Base-by-base conservation (phyloP, 2,113 vertebrate species). In the Albula glossodonta region DNA sequence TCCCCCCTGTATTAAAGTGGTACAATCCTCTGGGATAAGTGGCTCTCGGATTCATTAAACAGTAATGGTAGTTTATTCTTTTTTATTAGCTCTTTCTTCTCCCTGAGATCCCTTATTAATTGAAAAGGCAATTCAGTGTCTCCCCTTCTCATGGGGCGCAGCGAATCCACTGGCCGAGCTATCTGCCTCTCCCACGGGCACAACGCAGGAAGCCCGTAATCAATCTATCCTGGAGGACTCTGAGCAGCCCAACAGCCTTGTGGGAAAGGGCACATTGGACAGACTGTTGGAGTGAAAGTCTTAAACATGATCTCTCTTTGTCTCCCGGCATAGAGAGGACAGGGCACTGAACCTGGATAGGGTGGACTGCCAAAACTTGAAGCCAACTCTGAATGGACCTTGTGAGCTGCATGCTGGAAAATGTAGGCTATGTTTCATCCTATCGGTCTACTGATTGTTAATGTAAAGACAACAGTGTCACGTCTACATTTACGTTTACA, bases 41-140 rank as follows among this genome's bases (percentile, higher is more conserved):
- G 53, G 48, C 78, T 85, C 84, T 10, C 12, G 6, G 22, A 79
- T 85, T 85, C 53, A 85, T 85, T 63, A 80, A 8, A 15, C 57
- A 15, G 17, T 49, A 63, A 63, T 60, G 15, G 48, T 31, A 63
- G 5, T 81, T 48, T 41, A 83, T 48, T 63, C 17, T 63, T 83
- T n/a, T 41, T 57, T 79, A n/a, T 13, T 13, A 19, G 15, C 70
- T 60, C n/a, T 52, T 48, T 56, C 51, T 48, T 56, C 51, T 17
- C 25, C 31, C 31, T 84, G 25, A 6, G 15, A 78, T 50, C 57
- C 25, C 51, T 56, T 17, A 15, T 41, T 48, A 22, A 52, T 31
- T 56, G n/a, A 57, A 60, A 60, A 25, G 74, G 0, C 31, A 78
- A 78, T 22, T 22, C 22, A 12, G 22, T 19, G 52, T 79, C 41